Evolutionary conservation across 1,140 invertebrate genomes (phyloP).

Genomic region (Onthophagus taurus): DNA sequence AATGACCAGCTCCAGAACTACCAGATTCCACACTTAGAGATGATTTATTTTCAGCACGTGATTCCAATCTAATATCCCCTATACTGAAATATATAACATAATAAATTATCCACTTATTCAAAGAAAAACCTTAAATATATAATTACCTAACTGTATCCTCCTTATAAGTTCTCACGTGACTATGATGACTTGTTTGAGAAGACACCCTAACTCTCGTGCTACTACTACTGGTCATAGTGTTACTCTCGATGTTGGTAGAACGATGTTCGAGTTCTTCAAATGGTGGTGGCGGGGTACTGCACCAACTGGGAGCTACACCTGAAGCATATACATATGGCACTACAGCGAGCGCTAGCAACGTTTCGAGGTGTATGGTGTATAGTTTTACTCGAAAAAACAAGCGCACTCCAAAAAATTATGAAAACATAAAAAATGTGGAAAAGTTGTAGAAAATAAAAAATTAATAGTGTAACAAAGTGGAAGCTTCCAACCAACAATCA

Average conservation of each 20-base stretch:
- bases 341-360: slow-evolving; percentile 27
- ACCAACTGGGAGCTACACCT: slow-evolving; percentile 50
- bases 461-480: no score
- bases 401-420: no score
- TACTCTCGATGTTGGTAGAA: slow-evolving; percentile 43
- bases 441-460: no score
- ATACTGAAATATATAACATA: slow-evolving; percentile 35
- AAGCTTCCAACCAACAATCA: no score
- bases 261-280: slow-evolving; percentile 66
- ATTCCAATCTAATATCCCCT: slow-evolving; percentile 47
- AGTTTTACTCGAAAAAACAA: background rate
- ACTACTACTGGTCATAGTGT: slow-evolving; percentile 40
- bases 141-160: slow-evolving; percentile 39
- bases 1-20: slow-evolving; percentile 37
- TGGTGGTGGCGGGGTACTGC: slow-evolving; percentile 79
- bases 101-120: background rate
- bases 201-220: slow-evolving; percentile 12
- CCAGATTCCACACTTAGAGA: slow-evolving; percentile 58
- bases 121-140: background rate
- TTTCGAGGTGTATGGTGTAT: background rate
- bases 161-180: slow-evolving; percentile 25
- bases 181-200: slow-evolving; percentile 22
- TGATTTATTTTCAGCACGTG: slow-evolving; percentile 54
- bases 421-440: no score
- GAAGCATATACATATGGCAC: slow-evolving; percentile 20